Base-by-base conservation (phyloP, 1,140 invertebrate species). In the Lepidotrigona ventralis region DNA sequence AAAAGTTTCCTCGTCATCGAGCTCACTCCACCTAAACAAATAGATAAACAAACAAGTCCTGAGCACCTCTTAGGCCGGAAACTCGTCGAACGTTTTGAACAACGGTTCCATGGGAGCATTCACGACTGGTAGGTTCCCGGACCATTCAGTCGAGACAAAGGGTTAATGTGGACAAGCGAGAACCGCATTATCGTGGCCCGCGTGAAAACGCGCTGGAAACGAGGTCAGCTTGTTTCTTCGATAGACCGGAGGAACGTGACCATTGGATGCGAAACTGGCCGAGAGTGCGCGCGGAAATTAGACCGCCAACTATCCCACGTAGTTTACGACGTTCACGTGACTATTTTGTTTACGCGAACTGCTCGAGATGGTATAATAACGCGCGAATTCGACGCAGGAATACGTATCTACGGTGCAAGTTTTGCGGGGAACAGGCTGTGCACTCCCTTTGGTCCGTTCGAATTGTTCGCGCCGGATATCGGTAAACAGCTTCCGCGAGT, bases 271-370 rank as follows among this genome's bases (percentile, higher is more conserved):
- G 33, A 71, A 56, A 86, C 83, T 33, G 29, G 70, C 53, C 56
- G 69, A 58, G 69, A 81, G 19, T 46, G 54, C 85, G 75, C 64
- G 81, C 81, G 85, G 88, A 88, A 90, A 90, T 90, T 90, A 88
- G 88, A 90, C 81, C 87, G 79, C 81, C 81, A 88, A 85, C 76
- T 33, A 23, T 87, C 76, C 78, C 73, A 83, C 79, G 74, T 69
- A 83, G 88, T 90, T 88, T 90, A 90, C 90, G 87, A 87, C 76
- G 83, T 82, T 87, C 85, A 84, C 85, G 84, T 85, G 86, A 88
- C 83, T 85, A 81, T 90, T 88, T 87, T 90, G 86, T 90, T 90
- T 88, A 81, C 86, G 72, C 77, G 78, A 66, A 70, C 75, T 66
- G 72, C 69, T 53, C 70, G 73, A 72, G 64, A 84, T 64, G 69